phyloP scores from a whole-genome alignment of 2,113 vertebrate species.

The Syngnathus scovelli region DNA sequence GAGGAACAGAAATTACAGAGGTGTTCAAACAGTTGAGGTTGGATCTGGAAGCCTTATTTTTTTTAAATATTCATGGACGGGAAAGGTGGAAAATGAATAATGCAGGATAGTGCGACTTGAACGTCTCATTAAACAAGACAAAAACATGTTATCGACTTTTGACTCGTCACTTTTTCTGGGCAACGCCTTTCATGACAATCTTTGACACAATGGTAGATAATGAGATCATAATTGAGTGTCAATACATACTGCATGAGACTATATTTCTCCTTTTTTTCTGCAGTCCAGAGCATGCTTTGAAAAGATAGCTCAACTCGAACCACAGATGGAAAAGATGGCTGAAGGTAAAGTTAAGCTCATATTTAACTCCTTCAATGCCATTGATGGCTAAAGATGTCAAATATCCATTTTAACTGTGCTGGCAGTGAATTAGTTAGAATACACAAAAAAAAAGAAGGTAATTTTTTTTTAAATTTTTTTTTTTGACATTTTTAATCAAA shows the following conservation, averaged over 20 bases:
- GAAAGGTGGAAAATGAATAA: background rate
- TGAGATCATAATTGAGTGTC: background rate
- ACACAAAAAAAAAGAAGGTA: background rate
- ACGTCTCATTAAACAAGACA: background rate
- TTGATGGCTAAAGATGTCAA: too few species aligned
- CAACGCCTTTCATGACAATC: background rate
- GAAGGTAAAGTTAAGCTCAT: slow-evolving; percentile 58
- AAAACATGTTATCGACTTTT: background rate
- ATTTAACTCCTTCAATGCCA: background rate
- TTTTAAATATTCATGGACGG: background rate
- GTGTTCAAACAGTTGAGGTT: background rate
- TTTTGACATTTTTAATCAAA: background rate
- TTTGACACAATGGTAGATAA: background rate
- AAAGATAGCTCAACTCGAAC: slow-evolving; percentile 64
- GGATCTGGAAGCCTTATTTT: background rate
- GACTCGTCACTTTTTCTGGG: background rate
- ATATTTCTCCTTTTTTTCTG: slow-evolving; percentile 1
- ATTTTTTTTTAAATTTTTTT: background rate
- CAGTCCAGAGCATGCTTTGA: slow-evolving; percentile 69
- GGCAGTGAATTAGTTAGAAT: background rate
- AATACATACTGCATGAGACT: background rate
- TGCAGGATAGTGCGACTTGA: background rate
- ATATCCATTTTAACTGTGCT: too few species aligned
- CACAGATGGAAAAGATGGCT: slow-evolving; percentile 50
- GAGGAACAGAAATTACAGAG: background rate